Evolutionary conservation across 2,888 invertebrate species (phyloP).

Genomic region (Busseola fusca): DNA sequence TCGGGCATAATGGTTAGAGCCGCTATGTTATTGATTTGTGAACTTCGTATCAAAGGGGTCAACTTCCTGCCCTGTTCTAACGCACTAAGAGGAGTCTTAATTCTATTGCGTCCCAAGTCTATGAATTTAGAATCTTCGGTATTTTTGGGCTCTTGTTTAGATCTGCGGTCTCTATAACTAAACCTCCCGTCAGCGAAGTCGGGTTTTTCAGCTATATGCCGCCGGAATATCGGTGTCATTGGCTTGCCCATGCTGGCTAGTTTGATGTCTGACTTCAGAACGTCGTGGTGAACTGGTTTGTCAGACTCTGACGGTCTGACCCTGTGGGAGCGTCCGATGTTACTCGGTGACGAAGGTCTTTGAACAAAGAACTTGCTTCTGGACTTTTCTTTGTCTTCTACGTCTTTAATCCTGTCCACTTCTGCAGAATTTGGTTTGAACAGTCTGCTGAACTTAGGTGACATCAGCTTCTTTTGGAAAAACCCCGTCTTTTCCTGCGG

Average conservation of each 20-base stretch:
- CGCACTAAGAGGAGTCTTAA: constrained; percentile 68
- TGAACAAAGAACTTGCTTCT: constrained; percentile 85
- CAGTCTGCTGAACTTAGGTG: constrained; percentile 82
- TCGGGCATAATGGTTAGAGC: constrained; percentile 68
- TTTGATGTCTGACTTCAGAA: constrained; percentile 81
- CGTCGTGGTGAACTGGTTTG: constrained; percentile 64
- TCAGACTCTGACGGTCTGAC: constrained; percentile 71
- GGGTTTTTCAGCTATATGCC: constrained; percentile 75
- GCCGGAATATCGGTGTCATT: constrained; percentile 84
- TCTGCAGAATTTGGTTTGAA: constrained; percentile 80
- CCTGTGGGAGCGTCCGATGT: constrained; percentile 72
- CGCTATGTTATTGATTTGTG: constrained; percentile 63
- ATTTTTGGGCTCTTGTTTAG: constrained; percentile 65
- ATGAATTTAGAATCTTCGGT: constrained; percentile 71
- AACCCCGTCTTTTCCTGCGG: constrained; percentile 75
- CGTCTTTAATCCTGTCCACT: constrained; percentile 70
- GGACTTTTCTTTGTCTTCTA: constrained; percentile 76
- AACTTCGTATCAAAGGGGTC: constrained; percentile 65
- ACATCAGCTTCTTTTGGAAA: constrained; percentile 81
- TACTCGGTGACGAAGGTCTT: constrained; percentile 75
- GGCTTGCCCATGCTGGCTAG: constrained; percentile 83
- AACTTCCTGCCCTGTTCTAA: constrained; percentile 56
- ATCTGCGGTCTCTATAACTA: constrained; percentile 79
- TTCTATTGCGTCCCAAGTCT: constrained; percentile 75
- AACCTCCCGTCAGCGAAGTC: constrained; percentile 81